Evolutionary conservation across 2,113 vertebrate species (phyloP).

Genomic region (Crocuta crocuta): DNA sequence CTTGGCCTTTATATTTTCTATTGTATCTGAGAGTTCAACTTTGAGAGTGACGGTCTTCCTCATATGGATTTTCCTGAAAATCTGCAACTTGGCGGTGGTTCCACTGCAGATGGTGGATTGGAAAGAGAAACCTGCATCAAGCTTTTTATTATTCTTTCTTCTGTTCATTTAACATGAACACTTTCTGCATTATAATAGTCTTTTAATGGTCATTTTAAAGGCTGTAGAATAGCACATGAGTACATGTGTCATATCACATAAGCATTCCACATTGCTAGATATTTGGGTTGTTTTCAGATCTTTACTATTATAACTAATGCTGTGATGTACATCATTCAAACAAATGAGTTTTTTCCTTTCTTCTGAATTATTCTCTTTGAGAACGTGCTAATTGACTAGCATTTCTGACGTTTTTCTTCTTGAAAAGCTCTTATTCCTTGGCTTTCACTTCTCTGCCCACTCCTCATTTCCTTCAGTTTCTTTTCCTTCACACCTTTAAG

Average conservation of each 20-base stretch:
- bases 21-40: neutral
- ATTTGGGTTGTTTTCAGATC: neutral
- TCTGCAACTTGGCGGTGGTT: neutral
- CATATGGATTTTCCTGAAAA: neutral
- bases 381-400: neutral
- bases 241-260: slow-evolving; percentile 22
- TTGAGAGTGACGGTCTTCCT: neutral
- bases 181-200: neutral
- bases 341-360: neutral
- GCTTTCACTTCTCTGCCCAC: neutral
- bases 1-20: neutral
- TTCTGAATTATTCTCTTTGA: neutral
- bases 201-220: slow-evolving; percentile 11
- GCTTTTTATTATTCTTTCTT: slow-evolving; percentile 47
- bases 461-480: slow-evolving; percentile 9
- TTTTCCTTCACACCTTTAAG: neutral
- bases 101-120: neutral
- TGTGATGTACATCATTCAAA: slow-evolving; percentile 34
- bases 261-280: neutral
- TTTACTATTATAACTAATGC: slow-evolving; percentile 19
- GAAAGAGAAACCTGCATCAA: neutral
- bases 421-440: neutral
- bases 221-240: neutral
- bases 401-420: neutral
- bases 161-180: slow-evolving; percentile 29